Evolutionary conservation across 2,797 vertebrate genomes (phyloP).

Genomic region (Brotula barbata): DNA sequence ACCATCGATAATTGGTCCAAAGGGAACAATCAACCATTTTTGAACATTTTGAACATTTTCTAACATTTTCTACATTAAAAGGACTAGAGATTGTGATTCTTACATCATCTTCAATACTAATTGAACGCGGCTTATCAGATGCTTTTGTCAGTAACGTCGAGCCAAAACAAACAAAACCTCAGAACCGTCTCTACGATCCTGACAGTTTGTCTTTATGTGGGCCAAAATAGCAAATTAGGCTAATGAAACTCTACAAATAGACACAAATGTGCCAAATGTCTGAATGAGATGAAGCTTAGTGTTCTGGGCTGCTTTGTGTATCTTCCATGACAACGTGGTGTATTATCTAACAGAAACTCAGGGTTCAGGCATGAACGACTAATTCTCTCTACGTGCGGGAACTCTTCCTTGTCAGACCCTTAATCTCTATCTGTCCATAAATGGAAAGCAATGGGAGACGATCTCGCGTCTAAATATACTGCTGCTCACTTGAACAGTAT

Average conservation of each 20-base stretch:
- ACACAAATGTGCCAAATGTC: slow-evolving; percentile 1
- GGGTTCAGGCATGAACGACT: slow-evolving; percentile 19
- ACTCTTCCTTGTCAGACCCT: slow-evolving; percentile 29
- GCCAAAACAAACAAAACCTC: neutral
- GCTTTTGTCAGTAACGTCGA: slow-evolving; percentile 12
- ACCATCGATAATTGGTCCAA: too few species aligned
- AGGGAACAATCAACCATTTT: too few species aligned
- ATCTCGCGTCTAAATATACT: slow-evolving; percentile 55
- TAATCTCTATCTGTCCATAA: slow-evolving; percentile 45
- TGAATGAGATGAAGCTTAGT: neutral
- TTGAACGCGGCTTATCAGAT: neutral
- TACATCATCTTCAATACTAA: neutral
- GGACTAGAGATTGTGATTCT: too few species aligned
- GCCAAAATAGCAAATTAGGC: slow-evolving; percentile 21
- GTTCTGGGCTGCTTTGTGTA: slow-evolving; percentile 1
- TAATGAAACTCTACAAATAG: slow-evolving; percentile 11
- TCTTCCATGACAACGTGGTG: too few species aligned
- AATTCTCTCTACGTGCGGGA: slow-evolving; percentile 40
- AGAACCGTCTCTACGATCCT: neutral
- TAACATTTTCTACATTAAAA: too few species aligned
- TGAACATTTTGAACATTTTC: too few species aligned
- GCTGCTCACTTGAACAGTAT: slow-evolving; percentile 25
- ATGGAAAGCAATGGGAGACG: slow-evolving; percentile 43
- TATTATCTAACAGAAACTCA: too few species aligned
- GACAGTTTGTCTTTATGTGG: neutral